A percentile compares a stretch with the other conserved stretches of the same genome.
phyloP scores from a whole-genome alignment of 2,888 invertebrate genomes.

The Melanostoma mellinum region DNA sequence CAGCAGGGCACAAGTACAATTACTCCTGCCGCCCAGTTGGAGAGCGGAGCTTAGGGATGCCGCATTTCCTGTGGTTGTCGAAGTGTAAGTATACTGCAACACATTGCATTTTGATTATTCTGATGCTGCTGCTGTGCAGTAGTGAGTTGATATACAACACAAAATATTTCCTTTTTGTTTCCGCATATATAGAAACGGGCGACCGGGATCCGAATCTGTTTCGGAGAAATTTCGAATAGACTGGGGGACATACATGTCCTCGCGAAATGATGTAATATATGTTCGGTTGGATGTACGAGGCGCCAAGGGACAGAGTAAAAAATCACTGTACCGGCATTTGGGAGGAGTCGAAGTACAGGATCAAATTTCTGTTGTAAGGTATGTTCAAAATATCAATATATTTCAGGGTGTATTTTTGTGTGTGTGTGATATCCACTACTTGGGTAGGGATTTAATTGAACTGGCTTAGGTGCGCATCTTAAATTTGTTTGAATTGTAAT shows the following conservation, averaged over 20 bases:
- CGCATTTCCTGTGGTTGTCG: slow-evolving; percentile 93
- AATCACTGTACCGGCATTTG: slow-evolving; percentile 90
- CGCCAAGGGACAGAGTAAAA: slow-evolving; percentile 90
- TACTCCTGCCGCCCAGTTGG: slow-evolving; percentile 94
- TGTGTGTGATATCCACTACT: not conserved
- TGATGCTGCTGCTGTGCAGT: slow-evolving; percentile 6
- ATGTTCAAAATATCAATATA: slow-evolving; percentile 57
- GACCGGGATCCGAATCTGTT: slow-evolving; percentile 95
- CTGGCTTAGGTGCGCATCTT: too few species aligned
- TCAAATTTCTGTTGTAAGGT: slow-evolving; percentile 92
- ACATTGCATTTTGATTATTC: slow-evolving; percentile 17
- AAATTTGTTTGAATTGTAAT: too few species aligned
- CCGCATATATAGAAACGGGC: slow-evolving; percentile 88
- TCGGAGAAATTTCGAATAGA: slow-evolving; percentile 93
- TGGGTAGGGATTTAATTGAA: too few species aligned
- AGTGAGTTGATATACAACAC: slow-evolving; percentile 1
- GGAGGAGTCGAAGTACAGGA: slow-evolving; percentile 96
- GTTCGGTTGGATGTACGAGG: slow-evolving; percentile 96
- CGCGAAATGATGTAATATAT: slow-evolving; percentile 94
- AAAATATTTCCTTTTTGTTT: slow-evolving; percentile 9
- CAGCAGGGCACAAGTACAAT: slow-evolving; percentile 92
- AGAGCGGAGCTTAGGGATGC: slow-evolving; percentile 92
- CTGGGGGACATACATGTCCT: slow-evolving; percentile 97
- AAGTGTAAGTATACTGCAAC: slow-evolving; percentile 86
- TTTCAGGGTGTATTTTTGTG: not conserved